Percentiles rank a stretch among this genome's conserved stretches.
Conservation (phyloP, 1,140 invertebrate species). For the Drosophila seguyi region DNA sequence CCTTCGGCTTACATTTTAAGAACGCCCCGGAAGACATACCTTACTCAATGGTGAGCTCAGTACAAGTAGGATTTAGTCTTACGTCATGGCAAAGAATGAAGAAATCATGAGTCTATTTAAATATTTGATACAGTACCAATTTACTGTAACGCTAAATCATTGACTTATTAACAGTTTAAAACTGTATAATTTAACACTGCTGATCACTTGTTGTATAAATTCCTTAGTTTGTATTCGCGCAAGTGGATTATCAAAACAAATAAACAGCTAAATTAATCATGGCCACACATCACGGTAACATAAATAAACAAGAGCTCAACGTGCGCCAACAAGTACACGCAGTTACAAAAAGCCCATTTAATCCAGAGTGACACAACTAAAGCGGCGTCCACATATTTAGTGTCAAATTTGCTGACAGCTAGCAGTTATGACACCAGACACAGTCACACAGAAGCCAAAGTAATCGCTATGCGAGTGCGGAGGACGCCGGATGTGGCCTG, state of each 20-base stretch:
- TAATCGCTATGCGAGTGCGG: slow-evolving; percentile 48
- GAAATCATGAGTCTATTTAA: background rate
- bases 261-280: slow-evolving; percentile 49
- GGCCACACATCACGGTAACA: slow-evolving; percentile 44
- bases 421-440: slow-evolving; percentile 71
- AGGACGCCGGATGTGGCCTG: slow-evolving; percentile 45
- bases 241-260: slow-evolving; percentile 58
- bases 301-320: slow-evolving; percentile 48
- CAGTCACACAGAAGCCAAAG: slow-evolving; percentile 54
- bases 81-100: background rate
- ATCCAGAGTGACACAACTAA: slow-evolving; percentile 62
- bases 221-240: background rate
- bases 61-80: background rate
- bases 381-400: slow-evolving; percentile 69
- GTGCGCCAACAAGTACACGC: slow-evolving; percentile 25
- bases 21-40: background rate
- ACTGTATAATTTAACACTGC: background rate
- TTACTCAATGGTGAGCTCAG: background rate
- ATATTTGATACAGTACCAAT: background rate
- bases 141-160: background rate
- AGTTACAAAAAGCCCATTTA: slow-evolving; percentile 37
- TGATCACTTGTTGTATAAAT: background rate
- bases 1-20: slow-evolving; percentile 1
- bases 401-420: slow-evolving; percentile 74
- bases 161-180: background rate